Evolutionary conservation across 2,888 invertebrate genomes (phyloP).

Genomic region (Chrysina gloriosa): DNA sequence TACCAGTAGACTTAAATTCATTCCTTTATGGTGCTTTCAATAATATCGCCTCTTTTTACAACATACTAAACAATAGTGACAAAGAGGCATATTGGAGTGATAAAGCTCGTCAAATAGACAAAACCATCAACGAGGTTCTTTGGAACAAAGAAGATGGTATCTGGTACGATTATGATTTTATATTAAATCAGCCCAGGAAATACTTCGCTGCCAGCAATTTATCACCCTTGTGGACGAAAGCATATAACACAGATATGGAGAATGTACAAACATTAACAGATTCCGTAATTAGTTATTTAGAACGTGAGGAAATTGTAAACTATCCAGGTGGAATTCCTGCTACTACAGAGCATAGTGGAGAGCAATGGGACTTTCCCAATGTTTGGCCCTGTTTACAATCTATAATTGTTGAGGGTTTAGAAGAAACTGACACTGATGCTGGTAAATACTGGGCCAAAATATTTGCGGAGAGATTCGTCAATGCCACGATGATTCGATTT

Average conservation of each 20-base stretch:
- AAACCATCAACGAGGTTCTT: slow-evolving; percentile 72
- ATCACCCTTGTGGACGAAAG: slow-evolving; percentile 77
- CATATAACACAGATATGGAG: slow-evolving; percentile 25
- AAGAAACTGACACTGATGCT: slow-evolving; percentile 64
- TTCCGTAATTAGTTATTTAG: slow-evolving; percentile 69
- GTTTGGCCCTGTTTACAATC: slow-evolving; percentile 88
- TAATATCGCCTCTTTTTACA: slow-evolving; percentile 72
- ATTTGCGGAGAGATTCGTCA: slow-evolving; percentile 77
- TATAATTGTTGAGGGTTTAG: slow-evolving; percentile 75
- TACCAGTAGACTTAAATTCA: slow-evolving; percentile 87
- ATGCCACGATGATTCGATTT: slow-evolving; percentile 74
- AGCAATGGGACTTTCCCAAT: slow-evolving; percentile 87
- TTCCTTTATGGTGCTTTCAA: slow-evolving; percentile 78
- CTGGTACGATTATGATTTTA: slow-evolving; percentile 84
- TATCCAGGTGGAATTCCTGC: slow-evolving; percentile 76
- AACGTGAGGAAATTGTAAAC: slow-evolving; percentile 62
- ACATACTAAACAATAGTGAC: slow-evolving; percentile 65
- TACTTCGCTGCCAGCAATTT: slow-evolving; percentile 67
- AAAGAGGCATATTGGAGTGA: slow-evolving; percentile 68
- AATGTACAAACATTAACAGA: background rate
- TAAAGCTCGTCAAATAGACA: slow-evolving; percentile 69
- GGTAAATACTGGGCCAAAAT: slow-evolving; percentile 71
- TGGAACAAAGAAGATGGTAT: slow-evolving; percentile 81
- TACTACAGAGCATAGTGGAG: slow-evolving; percentile 73
- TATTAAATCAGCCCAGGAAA: slow-evolving; percentile 68